Base-by-base conservation (phyloP, 2,888 invertebrate species). In the Tanypteryx hageni region DNA sequence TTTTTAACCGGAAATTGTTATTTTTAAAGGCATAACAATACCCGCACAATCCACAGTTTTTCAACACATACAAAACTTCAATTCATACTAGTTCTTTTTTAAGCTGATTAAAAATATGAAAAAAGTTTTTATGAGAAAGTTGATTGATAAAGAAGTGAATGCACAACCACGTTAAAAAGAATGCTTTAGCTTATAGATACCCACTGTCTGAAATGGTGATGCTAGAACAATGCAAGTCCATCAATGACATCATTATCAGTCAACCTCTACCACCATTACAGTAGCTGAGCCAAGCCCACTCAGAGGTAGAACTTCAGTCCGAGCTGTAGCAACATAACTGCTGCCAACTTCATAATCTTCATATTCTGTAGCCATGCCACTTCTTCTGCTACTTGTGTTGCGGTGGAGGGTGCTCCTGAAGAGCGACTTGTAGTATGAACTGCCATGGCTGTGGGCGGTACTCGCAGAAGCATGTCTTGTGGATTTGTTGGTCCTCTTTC, bases 341-440 rank as follows among this genome's bases (percentile, higher is more conserved):
- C 89, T 89, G 56, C 89, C 89, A 64, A 89, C 89, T n/a, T 89
- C 89, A 44, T 64, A 89, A 89, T 89, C 89, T 89, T 89, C 89
- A 56, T 89, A 89, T 61, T 89, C 89, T 44, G 89, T 89, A 0
- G 61, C 89, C 89, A 89, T 89, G 13, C 64, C 64, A 64, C 89
- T 64, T 61, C 89, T 89, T n/a, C 27, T 61, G n/a, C 89, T 64
- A 56, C 64, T 89, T 44, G 89, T 64, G 64, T 89, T 89, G 61
- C 64, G 89, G 56, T 64, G 61, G 44, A 64, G 14, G 64, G 89
- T 89, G 44, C 89, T 89, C 64, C 89, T 89, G 64, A 89, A 89
- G 11, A 89, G 89, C n/a, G 89, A 89, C 59, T 89, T 89, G 89
- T 89, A 89, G 64, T 89, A 89, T 16, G 89, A 89, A 61, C 89